Conservation (phyloP, 2,113 vertebrate species). For the Melospiza georgiana region DNA sequence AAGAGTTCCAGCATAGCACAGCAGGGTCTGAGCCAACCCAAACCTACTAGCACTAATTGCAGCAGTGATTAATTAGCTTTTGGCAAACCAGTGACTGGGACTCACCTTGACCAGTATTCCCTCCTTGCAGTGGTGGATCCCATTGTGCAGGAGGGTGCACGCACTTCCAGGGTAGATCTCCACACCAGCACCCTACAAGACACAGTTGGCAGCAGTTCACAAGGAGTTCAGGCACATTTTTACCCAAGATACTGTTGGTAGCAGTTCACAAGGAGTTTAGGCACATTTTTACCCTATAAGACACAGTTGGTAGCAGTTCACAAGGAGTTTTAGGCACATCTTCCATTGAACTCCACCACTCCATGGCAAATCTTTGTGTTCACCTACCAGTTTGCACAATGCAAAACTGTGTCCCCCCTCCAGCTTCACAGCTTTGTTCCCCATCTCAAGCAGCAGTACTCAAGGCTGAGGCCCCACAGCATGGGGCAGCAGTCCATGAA, state of each 20-base stretch:
- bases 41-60: background rate
- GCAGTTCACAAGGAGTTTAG: too few species aligned
- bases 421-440: background rate
- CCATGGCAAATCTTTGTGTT: background rate
- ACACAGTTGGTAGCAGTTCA: background rate
- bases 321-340: background rate
- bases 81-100: background rate
- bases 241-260: too few species aligned
- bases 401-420: background rate
- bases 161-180: conserved; percentile 93
- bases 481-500: background rate
- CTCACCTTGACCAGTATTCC: conserved; percentile 96
- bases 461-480: background rate
- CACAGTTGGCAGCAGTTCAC: background rate
- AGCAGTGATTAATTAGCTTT: background rate
- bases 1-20: background rate
- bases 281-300: too few species aligned
- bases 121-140: conserved; percentile 95
- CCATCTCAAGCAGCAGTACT: background rate
- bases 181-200: conserved; percentile 87
- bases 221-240: background rate
- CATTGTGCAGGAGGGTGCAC: conserved; percentile 84
- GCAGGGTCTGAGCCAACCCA: background rate
- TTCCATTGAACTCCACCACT: background rate
- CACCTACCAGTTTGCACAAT: background rate